Conservation (phyloP, 1,140 invertebrate species). For the Aphidius ervi region DNA sequence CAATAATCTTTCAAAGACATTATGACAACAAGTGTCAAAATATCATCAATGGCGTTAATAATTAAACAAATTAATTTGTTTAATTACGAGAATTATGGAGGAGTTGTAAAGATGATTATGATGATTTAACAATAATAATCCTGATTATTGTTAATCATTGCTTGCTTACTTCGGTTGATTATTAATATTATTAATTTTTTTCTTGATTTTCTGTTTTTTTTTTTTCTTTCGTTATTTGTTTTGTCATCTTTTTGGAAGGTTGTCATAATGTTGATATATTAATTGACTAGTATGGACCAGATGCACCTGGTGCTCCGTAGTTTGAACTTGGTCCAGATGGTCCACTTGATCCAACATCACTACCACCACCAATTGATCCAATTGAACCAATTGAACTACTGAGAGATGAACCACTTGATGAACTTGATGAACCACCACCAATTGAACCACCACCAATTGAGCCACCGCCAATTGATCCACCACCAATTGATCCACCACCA, state of each 20-base stretch:
- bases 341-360: constrained; percentile 41
- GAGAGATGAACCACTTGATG: constrained; percentile 39
- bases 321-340: constrained; percentile 55
- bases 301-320: constrained; percentile 61
- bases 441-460: constrained; percentile 35
- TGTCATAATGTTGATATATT: constrained; percentile 5
- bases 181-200: not conserved
- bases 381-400: constrained; percentile 36
- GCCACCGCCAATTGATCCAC: constrained; percentile 44
- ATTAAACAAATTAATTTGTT: not conserved
- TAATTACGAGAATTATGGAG: constrained; percentile 1
- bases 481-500: constrained; percentile 40
- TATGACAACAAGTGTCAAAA: not conserved
- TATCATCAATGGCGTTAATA: not conserved
- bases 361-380: constrained; percentile 39
- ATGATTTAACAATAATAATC: constrained; percentile 6
- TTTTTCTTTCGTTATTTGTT: not conserved
- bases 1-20: too few relatives aligned
- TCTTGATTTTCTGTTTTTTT: not conserved
- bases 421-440: constrained; percentile 37
- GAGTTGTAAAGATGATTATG: not conserved
- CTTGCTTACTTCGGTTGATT: not conserved
- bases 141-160: not conserved
- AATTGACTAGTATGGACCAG: constrained; percentile 53
- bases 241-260: not conserved